Base-by-base conservation (phyloP, 1,140 invertebrate genomes). In the Sarcophaga peregrina region DNA sequence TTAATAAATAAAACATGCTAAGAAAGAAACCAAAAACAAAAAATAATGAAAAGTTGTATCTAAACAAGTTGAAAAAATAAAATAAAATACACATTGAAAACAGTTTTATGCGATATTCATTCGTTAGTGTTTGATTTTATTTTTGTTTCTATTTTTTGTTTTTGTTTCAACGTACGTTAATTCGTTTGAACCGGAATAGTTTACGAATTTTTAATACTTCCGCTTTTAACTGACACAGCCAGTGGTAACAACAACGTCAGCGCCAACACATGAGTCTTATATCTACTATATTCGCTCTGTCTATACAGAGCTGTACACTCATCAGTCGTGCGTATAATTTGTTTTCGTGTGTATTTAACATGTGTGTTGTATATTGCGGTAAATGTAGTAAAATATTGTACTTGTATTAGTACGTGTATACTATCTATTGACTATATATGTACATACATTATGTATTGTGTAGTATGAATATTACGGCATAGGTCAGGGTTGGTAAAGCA, bases 121-220 rank as follows among this genome's bases (percentile, higher is more conserved):
- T 37, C 25, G 25, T 11, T 54, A 54, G 52, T 54, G 52, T 54
- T 37, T 37, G 25, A 15, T 54, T 54, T 54, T 54, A 5, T 3
- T 54, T 10, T 54, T 54, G 52, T 54, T 54, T 37, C 4, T 11
- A 5, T 54, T 25, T 48, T 52, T 15, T 52, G 7, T 25, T 5
- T 78, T 78, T 52, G 45, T 45, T 75, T 47, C 25, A 37, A 15
- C 25, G 25, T 20, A 20, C 20, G 25, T 75, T 75, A 45, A 52
- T 78, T 78, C 13, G 37, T 45, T 73, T 73, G 20, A 73, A 73
- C 68, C 68, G 68, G 68, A 73, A 73, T 73, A 73, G 68, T 73
- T 73, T 73, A 73, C 68, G 68, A 73, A 73, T 73, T 73, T 73
- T 17, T 73, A 73, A 73, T 73, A 73, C 68, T 73, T 73, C 68